Conservation (phyloP, 2,113 vertebrate species). For the Channa argus region DNA sequence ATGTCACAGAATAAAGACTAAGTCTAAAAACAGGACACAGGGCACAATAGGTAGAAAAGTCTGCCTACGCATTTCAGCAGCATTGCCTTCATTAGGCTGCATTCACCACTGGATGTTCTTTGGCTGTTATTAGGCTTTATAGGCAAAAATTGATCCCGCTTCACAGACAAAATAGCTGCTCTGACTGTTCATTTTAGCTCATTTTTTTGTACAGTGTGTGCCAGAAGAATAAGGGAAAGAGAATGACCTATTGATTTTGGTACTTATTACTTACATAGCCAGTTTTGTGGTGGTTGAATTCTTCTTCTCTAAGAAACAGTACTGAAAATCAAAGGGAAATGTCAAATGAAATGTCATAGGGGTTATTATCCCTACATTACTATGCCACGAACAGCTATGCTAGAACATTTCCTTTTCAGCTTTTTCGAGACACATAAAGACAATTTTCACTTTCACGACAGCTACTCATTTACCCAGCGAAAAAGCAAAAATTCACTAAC, state of each 20-base stretch:
- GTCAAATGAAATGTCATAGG: conserved; percentile 32
- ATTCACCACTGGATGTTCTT: conserved; percentile 39
- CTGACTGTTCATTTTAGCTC: conserved; percentile 11
- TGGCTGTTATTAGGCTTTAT: conserved; percentile 25
- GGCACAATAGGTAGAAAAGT: conserved; percentile 23
- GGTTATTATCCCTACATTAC: conserved; percentile 6
- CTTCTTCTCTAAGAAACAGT: conserved; percentile 29
- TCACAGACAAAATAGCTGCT: conserved; percentile 46
- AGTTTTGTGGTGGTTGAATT: conserved; percentile 19
- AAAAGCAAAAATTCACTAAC: neutral
- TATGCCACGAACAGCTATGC: neutral
- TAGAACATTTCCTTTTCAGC: neutral
- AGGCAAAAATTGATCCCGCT: conserved; percentile 41
- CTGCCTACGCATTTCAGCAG: conserved; percentile 29
- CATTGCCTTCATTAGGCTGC: conserved; percentile 40
- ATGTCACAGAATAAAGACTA: conserved; percentile 16
- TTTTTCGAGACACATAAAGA: conserved; percentile 3
- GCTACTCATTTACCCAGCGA: neutral
- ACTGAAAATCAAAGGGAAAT: conserved; percentile 31
- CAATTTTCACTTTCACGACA: neutral
- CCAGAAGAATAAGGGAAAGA: conserved; percentile 2
- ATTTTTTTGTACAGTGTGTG: conserved; percentile 15
- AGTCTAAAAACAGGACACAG: conserved; percentile 23
- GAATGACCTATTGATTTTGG: conserved; percentile 35
- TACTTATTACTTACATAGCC: conserved; percentile 14